Evolutionary conservation across 1,140 invertebrate species (phyloP).

Genomic region (Drosophila baimaii): DNA sequence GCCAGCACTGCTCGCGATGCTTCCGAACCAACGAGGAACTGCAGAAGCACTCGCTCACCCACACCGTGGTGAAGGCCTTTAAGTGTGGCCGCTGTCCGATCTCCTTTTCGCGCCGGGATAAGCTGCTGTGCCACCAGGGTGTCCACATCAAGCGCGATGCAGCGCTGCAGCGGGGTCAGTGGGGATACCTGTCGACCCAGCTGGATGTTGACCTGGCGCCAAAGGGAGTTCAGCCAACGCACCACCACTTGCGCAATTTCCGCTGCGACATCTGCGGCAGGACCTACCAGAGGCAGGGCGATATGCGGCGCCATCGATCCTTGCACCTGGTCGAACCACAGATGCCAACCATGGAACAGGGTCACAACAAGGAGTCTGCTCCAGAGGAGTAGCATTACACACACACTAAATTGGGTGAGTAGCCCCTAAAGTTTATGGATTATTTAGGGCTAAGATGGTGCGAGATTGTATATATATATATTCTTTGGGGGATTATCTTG

Average conservation of each 20-base stretch:
- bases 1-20: conserved; percentile 89
- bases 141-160: conserved; percentile 84
- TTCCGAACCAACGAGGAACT: conserved; percentile 89
- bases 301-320: conserved; percentile 87
- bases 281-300: conserved; percentile 87
- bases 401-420: not conserved
- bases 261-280: conserved; percentile 87
- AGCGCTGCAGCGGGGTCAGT: conserved; percentile 55
- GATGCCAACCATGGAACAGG: conserved; percentile 80
- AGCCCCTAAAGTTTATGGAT: conserved; percentile 1
- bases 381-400: conserved; percentile 62
- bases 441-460: not conserved
- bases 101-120: conserved; percentile 88
- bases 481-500: not conserved
- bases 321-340: conserved; percentile 86
- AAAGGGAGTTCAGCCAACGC: no score
- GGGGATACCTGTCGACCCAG: conserved; percentile 3
- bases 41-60: conserved; percentile 88
- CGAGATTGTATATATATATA: not conserved
- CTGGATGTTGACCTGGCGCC: conserved; percentile 71
- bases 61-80: conserved; percentile 89
- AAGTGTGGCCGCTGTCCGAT: conserved; percentile 88
- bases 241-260: conserved; percentile 66
- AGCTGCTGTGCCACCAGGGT: conserved; percentile 87
- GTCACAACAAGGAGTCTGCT: conserved; percentile 76